These are phyloP conservation scores for Oeneis ivallda DNA, from an alignment of 2,888 invertebrate genomes.

Conservation along the genomic window DNA sequence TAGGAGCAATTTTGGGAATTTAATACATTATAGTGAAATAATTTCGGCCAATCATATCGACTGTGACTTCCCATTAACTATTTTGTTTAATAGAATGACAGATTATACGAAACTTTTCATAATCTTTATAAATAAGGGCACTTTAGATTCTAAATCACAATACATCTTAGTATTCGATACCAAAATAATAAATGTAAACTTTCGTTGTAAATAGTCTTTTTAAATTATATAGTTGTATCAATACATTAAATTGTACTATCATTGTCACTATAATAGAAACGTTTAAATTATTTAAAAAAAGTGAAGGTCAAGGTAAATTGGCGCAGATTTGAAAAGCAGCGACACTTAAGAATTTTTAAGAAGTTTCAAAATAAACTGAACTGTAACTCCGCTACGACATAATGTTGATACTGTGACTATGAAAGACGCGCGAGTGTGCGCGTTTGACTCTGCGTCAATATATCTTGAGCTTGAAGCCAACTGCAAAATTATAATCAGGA, in stretches of 20 bases:
- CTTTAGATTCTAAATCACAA: constrained; percentile 22
- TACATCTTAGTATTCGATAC: constrained; percentile 31
- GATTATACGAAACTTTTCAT: background rate
- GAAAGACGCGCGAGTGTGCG: background rate
- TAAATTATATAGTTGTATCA: constrained; percentile 42
- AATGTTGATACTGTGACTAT: too few relatives aligned
- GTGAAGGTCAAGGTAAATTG: background rate
- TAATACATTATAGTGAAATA: too few relatives aligned
- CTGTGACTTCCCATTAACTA: too few relatives aligned
- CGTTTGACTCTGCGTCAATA: background rate
- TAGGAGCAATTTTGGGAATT: too few relatives aligned
- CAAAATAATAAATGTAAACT: constrained; percentile 28
- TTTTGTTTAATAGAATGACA: background rate
- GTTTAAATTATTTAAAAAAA: constrained; percentile 36
- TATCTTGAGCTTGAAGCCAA: background rate
- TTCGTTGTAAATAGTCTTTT: constrained; percentile 67
- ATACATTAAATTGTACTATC: constrained; percentile 33
- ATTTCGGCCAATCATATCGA: too few relatives aligned
- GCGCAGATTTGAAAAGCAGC: background rate
- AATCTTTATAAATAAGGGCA: constrained; percentile 5
- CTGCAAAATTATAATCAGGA: too few relatives aligned
- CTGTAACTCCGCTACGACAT: too few relatives aligned
- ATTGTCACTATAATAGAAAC: constrained; percentile 46
- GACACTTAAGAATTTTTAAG: background rate
- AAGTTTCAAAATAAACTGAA: background rate